Evolutionary conservation across 2,113 vertebrate species (phyloP).

Genomic region (Pseudolaguvia tuberculata): DNA sequence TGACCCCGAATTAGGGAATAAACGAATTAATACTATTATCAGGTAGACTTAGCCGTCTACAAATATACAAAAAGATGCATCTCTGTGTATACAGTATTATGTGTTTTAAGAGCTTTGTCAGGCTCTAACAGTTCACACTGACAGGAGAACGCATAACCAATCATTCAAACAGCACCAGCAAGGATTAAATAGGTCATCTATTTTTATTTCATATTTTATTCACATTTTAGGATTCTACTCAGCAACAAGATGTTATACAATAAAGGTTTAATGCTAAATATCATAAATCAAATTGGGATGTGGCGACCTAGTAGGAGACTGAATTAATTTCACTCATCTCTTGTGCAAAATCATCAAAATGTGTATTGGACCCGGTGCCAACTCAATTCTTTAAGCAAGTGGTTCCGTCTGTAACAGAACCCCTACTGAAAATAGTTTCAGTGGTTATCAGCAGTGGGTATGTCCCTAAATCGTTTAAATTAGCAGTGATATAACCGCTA

Average conservation of each 20-base stretch:
- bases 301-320: too few species aligned
- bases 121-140: not conserved
- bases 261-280: not conserved
- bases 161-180: constrained; percentile 37
- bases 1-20: too few species aligned
- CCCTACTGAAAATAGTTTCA: too few species aligned
- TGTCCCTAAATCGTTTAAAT: too few species aligned
- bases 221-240: constrained; percentile 32
- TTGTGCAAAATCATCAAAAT: too few species aligned
- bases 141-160: constrained; percentile 43
- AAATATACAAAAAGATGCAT: not conserved
- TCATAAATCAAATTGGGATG: not conserved
- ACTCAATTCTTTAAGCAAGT: too few species aligned
- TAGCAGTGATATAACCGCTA: too few species aligned
- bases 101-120: not conserved
- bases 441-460: too few species aligned
- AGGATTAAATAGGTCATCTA: constrained; percentile 47
- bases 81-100: not conserved
- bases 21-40: too few species aligned
- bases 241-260: constrained; percentile 38
- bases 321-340: too few species aligned
- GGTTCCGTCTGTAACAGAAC: too few species aligned
- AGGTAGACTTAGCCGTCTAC: not conserved
- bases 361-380: too few species aligned
- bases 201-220: constrained; percentile 34